Conservation (phyloP, 1,140 invertebrate genomes). For the Uloborus diversus region DNA sequence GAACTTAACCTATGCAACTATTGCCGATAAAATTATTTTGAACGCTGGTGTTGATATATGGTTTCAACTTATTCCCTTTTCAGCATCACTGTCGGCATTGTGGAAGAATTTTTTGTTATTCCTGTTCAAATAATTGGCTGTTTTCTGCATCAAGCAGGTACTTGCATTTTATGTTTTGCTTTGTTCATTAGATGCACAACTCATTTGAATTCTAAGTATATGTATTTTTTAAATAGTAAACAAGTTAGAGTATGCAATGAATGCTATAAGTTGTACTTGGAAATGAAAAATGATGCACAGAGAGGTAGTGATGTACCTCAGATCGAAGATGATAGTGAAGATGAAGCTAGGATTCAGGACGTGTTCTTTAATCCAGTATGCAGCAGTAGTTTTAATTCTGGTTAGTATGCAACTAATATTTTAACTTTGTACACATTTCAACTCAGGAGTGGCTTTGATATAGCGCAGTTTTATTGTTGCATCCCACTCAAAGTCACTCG, state of each 20-base stretch:
- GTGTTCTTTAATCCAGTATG: background rate
- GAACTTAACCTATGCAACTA: no score
- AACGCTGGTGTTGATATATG: no score
- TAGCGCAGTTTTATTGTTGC: no score
- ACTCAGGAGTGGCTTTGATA: background rate
- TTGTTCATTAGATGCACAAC: background rate
- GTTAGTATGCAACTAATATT: background rate
- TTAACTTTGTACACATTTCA: background rate
- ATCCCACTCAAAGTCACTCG: background rate
- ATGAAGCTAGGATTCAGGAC: constrained; percentile 21
- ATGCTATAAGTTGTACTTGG: constrained; percentile 60
- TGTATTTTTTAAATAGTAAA: constrained; percentile 59
- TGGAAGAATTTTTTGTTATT: constrained; percentile 66
- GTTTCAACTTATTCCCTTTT: no score
- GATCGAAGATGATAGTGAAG: constrained; percentile 34
- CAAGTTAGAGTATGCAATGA: constrained; percentile 63
- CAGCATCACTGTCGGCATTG: constrained; percentile 68
- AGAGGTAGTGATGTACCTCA: constrained; percentile 5
- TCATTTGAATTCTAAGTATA: background rate
- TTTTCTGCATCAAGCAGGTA: constrained; percentile 64
- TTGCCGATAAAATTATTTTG: no score
- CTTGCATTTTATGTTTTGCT: constrained; percentile 39
- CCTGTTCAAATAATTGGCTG: constrained; percentile 65
- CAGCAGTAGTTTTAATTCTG: background rate
- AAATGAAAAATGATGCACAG: constrained; percentile 18